These are phyloP conservation scores for Tragulus kanchil DNA, from an alignment of 2,113 vertebrate genomes.

Conservation along the genomic window DNA sequence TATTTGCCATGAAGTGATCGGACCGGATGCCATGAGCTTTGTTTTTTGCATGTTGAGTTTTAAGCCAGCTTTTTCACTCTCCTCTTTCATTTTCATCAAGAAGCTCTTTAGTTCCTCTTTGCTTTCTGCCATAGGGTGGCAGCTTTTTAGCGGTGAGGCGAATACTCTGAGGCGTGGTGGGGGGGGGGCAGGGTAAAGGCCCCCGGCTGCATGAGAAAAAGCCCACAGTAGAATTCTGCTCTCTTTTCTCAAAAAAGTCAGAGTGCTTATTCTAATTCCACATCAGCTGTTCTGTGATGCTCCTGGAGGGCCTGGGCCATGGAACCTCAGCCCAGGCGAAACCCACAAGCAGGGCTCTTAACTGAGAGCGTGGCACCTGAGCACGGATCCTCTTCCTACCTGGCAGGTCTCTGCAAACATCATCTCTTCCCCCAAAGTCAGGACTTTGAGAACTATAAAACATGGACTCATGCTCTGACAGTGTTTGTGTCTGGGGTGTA, in stretches of 20 bases:
- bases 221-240: not conserved
- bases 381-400: fast-evolving
- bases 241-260: not conserved
- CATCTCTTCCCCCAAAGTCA: not conserved
- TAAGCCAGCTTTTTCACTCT: no score
- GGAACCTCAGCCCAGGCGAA: constrained; percentile 42
- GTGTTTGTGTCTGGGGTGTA: not conserved
- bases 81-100: no score
- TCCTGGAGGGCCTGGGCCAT: fast-evolving
- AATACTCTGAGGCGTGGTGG: not conserved
- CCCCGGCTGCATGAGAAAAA: not conserved
- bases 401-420: not conserved
- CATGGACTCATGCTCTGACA: not conserved
- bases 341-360: constrained; percentile 57
- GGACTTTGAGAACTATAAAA: not conserved
- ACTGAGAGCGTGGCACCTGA: not conserved
- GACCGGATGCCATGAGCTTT: no score
- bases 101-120: no score
- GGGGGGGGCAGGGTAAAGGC: not conserved
- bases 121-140: no score
- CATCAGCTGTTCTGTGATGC: not conserved
- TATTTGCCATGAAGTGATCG: no score
- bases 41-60: no score
- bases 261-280: not conserved
- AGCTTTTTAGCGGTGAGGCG: not conserved